A percentile compares a stretch with the other conserved stretches of the same genome.
Conservation (phyloP, 2,797 vertebrate species). For the Pristis pectinata region DNA sequence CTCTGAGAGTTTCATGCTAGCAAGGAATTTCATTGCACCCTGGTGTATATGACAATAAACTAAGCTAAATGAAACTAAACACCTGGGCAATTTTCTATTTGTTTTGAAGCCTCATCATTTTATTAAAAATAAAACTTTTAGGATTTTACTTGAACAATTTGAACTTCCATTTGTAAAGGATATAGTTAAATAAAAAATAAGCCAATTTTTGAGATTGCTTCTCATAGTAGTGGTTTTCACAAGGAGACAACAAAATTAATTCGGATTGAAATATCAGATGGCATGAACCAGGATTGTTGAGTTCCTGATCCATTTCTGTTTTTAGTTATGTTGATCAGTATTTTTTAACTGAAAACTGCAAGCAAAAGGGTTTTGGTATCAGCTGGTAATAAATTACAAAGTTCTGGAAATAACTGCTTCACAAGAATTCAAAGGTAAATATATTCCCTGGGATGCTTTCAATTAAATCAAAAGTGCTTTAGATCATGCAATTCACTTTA, state of each 20-base stretch:
- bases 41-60: too few relatives aligned
- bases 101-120: background rate
- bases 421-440: background rate
- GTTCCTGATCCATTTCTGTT: background rate
- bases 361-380: background rate
- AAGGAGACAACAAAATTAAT: background rate
- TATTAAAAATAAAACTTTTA: background rate
- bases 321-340: background rate
- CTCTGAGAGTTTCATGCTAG: too few relatives aligned
- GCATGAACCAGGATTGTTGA: background rate
- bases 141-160: background rate
- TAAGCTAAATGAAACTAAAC: too few relatives aligned
- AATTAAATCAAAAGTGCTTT: background rate
- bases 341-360: background rate
- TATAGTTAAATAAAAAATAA: background rate
- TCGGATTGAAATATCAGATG: background rate
- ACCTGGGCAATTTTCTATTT: too few relatives aligned
- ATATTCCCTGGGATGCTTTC: background rate
- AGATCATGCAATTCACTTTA: background rate
- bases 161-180: background rate
- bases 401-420: background rate
- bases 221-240: background rate
- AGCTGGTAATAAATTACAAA: background rate
- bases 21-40: too few relatives aligned
- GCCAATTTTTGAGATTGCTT: background rate